phyloP scores from a whole-genome alignment of 2,888 invertebrate species.

The Dione vanillae region DNA sequence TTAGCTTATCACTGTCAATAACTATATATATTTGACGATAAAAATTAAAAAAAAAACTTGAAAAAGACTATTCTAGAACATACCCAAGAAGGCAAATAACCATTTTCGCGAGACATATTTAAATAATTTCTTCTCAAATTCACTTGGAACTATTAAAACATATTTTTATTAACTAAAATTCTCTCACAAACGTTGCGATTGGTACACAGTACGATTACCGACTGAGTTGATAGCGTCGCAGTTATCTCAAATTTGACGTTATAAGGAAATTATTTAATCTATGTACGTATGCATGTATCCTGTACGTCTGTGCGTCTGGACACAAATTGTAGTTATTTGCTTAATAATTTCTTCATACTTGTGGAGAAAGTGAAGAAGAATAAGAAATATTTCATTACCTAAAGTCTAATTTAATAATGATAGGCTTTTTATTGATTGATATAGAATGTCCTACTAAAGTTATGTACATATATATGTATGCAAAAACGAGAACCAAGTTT shows the following conservation, averaged over 20 bases:
- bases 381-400: too few species aligned
- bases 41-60: background rate
- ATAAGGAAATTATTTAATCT: constrained; percentile 14
- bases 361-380: too few species aligned
- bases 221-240: constrained; percentile 24
- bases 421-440: too few species aligned
- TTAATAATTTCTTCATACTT: too few species aligned
- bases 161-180: background rate
- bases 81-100: constrained; percentile 20
- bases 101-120: constrained; percentile 22
- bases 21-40: too few species aligned
- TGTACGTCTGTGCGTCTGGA: constrained; percentile 8
- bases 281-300: constrained; percentile 3
- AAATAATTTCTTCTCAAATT: background rate
- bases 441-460: too few species aligned
- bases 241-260: constrained; percentile 21
- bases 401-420: background rate
- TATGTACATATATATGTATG: too few species aligned
- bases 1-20: too few species aligned
- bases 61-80: background rate
- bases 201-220: constrained; percentile 14
- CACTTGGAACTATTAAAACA: background rate
- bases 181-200: background rate
- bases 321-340: background rate
- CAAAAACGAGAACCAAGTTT: background rate